phyloP scores from a whole-genome alignment of 1,140 invertebrate species.

The Brachionus manjavacas region DNA sequence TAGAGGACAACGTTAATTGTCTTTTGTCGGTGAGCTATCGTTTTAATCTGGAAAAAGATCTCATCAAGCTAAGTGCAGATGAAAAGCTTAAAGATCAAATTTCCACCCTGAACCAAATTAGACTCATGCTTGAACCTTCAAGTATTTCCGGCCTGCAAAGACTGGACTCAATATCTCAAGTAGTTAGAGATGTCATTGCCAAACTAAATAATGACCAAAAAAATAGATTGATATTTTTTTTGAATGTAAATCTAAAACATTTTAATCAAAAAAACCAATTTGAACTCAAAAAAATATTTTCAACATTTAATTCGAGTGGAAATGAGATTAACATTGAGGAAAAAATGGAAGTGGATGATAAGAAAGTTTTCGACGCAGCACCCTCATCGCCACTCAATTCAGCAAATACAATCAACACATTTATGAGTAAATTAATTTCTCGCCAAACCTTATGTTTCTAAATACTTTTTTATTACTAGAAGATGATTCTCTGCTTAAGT shows the following conservation, averaged over 20 bases:
- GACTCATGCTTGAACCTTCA: neutral
- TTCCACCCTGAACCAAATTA: neutral
- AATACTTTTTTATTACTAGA: neutral
- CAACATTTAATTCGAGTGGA: neutral
- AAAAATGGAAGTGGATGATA: neutral
- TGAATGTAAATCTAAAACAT: conserved; percentile 7
- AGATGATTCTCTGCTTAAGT: neutral
- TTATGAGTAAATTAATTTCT: neutral
- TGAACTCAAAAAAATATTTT: neutral
- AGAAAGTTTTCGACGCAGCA: neutral
- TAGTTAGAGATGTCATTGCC: neutral
- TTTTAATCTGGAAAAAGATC: neutral
- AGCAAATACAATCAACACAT: neutral
- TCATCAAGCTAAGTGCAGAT: neutral
- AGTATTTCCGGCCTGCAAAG: neutral
- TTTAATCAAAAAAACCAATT: neutral
- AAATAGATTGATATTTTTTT: neutral
- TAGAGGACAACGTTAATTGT: neutral
- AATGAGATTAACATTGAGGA: neutral
- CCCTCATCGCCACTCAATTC: neutral
- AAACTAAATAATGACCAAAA: neutral
- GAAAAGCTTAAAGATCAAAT: neutral
- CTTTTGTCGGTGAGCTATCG: neutral
- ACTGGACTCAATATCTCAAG: neutral
- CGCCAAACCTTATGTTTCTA: neutral